These are phyloP conservation scores for Catharus bicknelli DNA, from an alignment of 2,113 vertebrate genomes.

Conservation along the genomic window DNA sequence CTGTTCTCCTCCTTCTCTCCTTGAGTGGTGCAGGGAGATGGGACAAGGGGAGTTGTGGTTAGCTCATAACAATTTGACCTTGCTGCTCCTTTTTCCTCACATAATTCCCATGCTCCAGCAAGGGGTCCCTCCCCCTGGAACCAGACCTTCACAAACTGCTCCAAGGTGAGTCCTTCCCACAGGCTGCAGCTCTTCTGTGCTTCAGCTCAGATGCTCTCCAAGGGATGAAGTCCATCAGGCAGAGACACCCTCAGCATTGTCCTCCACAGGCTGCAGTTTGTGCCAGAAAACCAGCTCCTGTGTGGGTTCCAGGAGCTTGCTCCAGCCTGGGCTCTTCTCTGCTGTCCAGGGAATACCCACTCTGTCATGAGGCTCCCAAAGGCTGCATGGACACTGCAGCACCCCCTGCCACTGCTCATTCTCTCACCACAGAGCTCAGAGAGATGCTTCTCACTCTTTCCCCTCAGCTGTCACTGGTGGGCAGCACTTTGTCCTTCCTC, in stretches of 20 bases:
- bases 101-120: rapidly evolving
- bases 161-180: rapidly evolving
- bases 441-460: not conserved
- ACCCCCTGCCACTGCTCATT: not conserved
- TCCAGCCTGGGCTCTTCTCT: not conserved
- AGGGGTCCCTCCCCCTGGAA: not conserved
- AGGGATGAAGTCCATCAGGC: not conserved
- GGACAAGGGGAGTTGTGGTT: not conserved
- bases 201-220: not conserved
- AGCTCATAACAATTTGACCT: rapidly evolving
- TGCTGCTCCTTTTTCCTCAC: not conserved
- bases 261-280: not conserved
- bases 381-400: not conserved
- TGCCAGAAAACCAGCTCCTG: not conserved
- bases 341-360: not conserved
- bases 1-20: not conserved
- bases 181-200: not conserved
- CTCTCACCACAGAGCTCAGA: rapidly evolving
- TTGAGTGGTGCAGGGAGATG: not conserved
- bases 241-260: not conserved
- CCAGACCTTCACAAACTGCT: not conserved
- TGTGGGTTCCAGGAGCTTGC: not conserved
- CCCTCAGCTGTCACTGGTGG: not conserved
- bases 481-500: not conserved
- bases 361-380: not conserved